These are phyloP conservation scores for Drymodes brunneopygia DNA, from an alignment of 2,113 vertebrate species.

Conservation along the genomic window DNA sequence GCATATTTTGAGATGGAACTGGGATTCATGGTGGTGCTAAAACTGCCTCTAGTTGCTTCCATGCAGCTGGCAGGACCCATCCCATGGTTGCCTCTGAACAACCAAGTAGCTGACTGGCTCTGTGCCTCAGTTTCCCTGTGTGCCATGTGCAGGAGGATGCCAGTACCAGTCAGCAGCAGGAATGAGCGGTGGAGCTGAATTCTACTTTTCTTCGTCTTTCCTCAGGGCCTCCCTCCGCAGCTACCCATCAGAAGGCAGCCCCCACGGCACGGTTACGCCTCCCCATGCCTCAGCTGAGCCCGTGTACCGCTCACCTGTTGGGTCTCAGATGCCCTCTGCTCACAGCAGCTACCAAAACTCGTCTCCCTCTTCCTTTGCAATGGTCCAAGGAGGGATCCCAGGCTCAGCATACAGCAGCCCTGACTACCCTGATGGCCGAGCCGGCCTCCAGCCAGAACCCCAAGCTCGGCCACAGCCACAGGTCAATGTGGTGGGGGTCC, in stretches of 20 bases:
- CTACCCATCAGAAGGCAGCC: conserved; percentile 75
- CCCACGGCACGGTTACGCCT: conserved; percentile 72
- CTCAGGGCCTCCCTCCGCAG: conserved; percentile 69
- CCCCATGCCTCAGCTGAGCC: conserved; percentile 78
- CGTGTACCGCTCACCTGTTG: conserved; percentile 67
- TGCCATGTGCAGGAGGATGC: background rate
- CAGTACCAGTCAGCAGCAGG: background rate
- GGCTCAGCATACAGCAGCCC: conserved; percentile 44
- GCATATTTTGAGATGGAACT: background rate
- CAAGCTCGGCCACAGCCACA: conserved; percentile 46
- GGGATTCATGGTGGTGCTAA: background rate
- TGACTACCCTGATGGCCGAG: conserved; percentile 35
- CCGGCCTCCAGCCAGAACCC: conserved; percentile 44
- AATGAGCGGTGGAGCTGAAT: accelerated
- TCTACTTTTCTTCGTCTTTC: background rate
- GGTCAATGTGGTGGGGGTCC: conserved; percentile 58
- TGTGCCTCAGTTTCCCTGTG: background rate
- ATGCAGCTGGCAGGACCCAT: background rate
- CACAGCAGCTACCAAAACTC: conserved; percentile 75
- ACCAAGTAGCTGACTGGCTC: accelerated
- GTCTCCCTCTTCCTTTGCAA: conserved; percentile 60
- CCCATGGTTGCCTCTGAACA: background rate
- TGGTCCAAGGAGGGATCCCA: conserved; percentile 26
- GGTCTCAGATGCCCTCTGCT: conserved; percentile 70
- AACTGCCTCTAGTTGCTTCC: background rate